phyloP scores from a whole-genome alignment of 2,888 invertebrate species.

The Mythimna lalbum region DNA sequence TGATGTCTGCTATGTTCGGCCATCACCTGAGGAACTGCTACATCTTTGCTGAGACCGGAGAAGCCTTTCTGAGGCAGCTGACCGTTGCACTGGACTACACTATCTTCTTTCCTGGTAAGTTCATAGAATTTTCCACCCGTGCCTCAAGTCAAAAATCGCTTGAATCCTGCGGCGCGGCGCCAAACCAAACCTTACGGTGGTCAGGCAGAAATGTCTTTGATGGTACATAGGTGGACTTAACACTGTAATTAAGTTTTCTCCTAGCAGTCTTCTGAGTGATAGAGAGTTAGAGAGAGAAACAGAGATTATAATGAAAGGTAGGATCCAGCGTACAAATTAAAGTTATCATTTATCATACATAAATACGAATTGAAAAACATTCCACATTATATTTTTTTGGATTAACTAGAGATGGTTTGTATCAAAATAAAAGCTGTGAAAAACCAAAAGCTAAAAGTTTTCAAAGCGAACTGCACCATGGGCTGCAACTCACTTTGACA shows the following conservation, averaged over 20 bases:
- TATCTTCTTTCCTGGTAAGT: slow-evolving; percentile 87
- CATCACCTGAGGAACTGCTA: slow-evolving; percentile 87
- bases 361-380: background rate
- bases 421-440: background rate
- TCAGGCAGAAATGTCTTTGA: too few relatives aligned
- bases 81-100: slow-evolving; percentile 84
- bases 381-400: background rate
- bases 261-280: too few relatives aligned
- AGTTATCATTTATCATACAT: too few relatives aligned
- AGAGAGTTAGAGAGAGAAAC: too few relatives aligned
- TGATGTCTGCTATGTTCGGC: slow-evolving; percentile 89
- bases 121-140: too few relatives aligned
- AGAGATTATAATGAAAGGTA: too few relatives aligned
- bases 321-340: too few relatives aligned
- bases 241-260: too few relatives aligned
- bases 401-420: background rate
- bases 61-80: slow-evolving; percentile 87
- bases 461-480: slow-evolving; percentile 1
- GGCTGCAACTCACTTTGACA: slow-evolving; percentile 37
- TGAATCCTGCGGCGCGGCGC: too few relatives aligned
- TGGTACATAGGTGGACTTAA: too few relatives aligned
- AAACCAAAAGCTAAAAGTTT: slow-evolving; percentile 7
- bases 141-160: too few relatives aligned
- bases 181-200: too few relatives aligned
- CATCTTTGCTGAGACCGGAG: slow-evolving; percentile 87